Evolutionary conservation across 1,140 invertebrate genomes (phyloP).

Genomic region (Pomacea maculata): DNA sequence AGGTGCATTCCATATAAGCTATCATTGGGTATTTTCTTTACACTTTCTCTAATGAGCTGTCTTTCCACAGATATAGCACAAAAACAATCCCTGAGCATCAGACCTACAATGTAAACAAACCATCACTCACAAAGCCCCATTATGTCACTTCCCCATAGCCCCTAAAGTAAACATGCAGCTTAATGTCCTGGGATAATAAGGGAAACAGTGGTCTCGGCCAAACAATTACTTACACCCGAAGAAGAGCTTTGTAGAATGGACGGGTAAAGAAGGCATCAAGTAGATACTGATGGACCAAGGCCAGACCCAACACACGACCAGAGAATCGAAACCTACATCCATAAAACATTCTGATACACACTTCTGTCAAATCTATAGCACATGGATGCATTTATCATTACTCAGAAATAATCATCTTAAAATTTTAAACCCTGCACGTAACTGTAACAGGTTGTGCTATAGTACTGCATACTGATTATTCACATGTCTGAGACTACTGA

Average conservation of each 20-base stretch:
- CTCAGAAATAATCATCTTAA: background rate
- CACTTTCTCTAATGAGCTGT: too few relatives aligned
- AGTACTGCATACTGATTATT: background rate
- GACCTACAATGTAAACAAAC: too few relatives aligned
- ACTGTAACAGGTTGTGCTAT: background rate
- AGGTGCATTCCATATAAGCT: too few relatives aligned
- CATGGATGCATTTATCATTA: background rate
- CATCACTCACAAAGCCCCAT: too few relatives aligned
- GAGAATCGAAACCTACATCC: slow-evolving; percentile 88
- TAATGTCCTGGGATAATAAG: too few relatives aligned
- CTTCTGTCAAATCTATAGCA: background rate
- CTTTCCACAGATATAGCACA: too few relatives aligned
- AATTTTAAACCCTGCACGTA: background rate
- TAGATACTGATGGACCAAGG: slow-evolving; percentile 94
- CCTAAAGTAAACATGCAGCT: too few relatives aligned
- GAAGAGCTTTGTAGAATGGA: slow-evolving; percentile 94
- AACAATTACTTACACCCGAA: slow-evolving; percentile 75
- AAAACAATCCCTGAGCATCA: too few relatives aligned
- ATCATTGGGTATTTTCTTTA: too few relatives aligned
- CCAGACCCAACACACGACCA: slow-evolving; percentile 90
- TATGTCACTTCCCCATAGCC: too few relatives aligned
- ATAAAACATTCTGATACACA: slow-evolving; percentile 15
- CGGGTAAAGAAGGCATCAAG: slow-evolving; percentile 97
- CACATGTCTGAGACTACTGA: background rate
- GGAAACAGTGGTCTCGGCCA: too few relatives aligned